These are phyloP conservation scores for Microplitis mediator DNA, from an alignment of 1,140 invertebrate species.

Conservation along the genomic window DNA sequence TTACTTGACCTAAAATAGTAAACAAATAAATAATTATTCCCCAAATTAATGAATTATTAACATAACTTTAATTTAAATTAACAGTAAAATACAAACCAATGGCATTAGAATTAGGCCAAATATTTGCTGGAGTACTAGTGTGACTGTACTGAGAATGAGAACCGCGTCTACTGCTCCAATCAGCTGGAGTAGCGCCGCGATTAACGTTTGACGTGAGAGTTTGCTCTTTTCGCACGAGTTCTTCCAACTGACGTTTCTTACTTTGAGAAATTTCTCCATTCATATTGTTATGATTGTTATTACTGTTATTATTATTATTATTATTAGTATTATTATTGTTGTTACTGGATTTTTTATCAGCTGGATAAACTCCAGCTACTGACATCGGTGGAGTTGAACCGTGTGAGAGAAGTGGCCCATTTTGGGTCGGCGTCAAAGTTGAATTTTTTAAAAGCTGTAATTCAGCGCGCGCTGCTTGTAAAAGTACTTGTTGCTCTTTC, in stretches of 20 bases:
- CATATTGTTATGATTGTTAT: conserved; percentile 5
- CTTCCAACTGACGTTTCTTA: conserved; percentile 52
- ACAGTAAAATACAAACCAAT: conserved; percentile 36
- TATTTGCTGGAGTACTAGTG: conserved; percentile 45
- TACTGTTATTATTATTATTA: conserved; percentile 15
- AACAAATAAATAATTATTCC: conserved; percentile 26
- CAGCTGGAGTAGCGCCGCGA: conserved; percentile 41
- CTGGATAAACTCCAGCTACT: conserved; percentile 8
- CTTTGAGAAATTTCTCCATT: conserved; percentile 38
- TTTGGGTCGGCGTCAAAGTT: conserved; percentile 10
- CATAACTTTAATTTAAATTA: background rate
- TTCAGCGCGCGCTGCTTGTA: conserved; percentile 51
- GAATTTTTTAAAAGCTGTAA: conserved; percentile 52
- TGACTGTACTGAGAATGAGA: conserved; percentile 49
- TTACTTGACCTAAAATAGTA: conserved; percentile 10
- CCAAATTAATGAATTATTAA: conserved; percentile 1
- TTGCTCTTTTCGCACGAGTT: conserved; percentile 54
- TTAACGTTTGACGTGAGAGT: conserved; percentile 46
- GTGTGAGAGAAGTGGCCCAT: conserved; percentile 17
- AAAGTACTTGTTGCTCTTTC: conserved; percentile 51
- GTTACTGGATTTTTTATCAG: conserved; percentile 47
- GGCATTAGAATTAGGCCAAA: conserved; percentile 42
- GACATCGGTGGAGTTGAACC: conserved; percentile 41
- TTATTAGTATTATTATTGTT: conserved; percentile 21
- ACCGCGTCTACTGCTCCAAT: conserved; percentile 45